phyloP scores from a whole-genome alignment of 2,113 vertebrate genomes.

The Dendropsophus ebraccatus region DNA sequence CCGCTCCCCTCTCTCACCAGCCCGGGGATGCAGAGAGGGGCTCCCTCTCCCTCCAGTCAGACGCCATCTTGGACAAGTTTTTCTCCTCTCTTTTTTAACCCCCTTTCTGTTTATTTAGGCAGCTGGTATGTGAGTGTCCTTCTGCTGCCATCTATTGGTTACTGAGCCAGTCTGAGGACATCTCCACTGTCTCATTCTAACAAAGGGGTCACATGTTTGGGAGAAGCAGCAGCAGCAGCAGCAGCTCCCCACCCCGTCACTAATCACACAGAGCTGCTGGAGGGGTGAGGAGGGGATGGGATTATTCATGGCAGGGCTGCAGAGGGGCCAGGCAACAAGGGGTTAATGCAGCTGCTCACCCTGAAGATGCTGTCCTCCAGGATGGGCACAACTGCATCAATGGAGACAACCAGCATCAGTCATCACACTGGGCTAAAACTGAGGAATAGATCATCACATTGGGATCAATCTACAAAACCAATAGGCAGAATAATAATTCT shows the following conservation, averaged over 20 bases:
- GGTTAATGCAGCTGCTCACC: not conserved
- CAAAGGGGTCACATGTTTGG: slow-evolving; percentile 57
- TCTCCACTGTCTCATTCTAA: slow-evolving; percentile 53
- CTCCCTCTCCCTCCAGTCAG: slow-evolving; percentile 58
- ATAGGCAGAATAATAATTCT: not conserved
- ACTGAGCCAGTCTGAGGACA: slow-evolving; percentile 51
- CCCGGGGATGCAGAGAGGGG: slow-evolving; percentile 54
- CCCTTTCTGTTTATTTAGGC: slow-evolving; percentile 58
- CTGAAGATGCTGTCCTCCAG: not conserved
- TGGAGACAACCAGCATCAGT: too few relatives aligned
- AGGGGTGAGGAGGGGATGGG: not conserved
- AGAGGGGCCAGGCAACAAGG: not conserved
- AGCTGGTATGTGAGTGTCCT: slow-evolving; percentile 49
- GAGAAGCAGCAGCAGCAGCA: too few relatives aligned
- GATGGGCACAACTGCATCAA: too few relatives aligned
- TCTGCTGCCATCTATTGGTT: slow-evolving; percentile 56
- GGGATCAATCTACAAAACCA: not conserved
- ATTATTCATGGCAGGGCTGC: not conserved
- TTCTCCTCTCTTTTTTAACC: slow-evolving; percentile 55
- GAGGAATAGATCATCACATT: not conserved
- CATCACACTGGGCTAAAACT: not conserved
- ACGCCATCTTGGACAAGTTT: slow-evolving; percentile 57
- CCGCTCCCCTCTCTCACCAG: slow-evolving; percentile 52
- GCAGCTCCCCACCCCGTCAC: slow-evolving; percentile 22
- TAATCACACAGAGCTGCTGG: slow-evolving; percentile 30